Base-by-base conservation (phyloP, 2,797 vertebrate genomes). In the Darevskia mixta region DNA sequence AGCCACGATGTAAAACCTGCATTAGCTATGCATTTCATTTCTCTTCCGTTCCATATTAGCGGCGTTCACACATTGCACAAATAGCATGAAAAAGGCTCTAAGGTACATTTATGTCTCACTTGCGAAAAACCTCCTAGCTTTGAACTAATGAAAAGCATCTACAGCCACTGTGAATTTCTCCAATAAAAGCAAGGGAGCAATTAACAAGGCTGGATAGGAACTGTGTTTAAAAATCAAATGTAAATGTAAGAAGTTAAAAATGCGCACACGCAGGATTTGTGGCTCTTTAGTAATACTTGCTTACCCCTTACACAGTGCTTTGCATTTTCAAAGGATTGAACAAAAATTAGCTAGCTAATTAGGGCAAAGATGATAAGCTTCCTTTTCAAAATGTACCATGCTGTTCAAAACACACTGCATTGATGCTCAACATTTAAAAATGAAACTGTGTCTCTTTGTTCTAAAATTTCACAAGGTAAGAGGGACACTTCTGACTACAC, bases 141-240 rank as follows among this genome's bases (percentile, higher is more conserved):
- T 85, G 38, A 91, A 82, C 25, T 89, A 89, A 88, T 45, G 83
- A 45, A 86, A 90, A 87, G 79, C 43, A 76, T 82, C 83, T 77
- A 8, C 71, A 83, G 90, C 84, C 87, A 89, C 91, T 49, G 35
- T 71, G 86, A 86, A 92, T 67, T 8, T 78, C 81, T 88, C 81
- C 86, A 86, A 35, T 87, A 85, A 91, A 95, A 90, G 0, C 61
- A 91, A 92, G 73, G 84, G 91, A 86, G 84, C 79, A 90, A 91
- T 92, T 90, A 92, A 86, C 27, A 81, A 90, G n/a, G 61, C 20
- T 17, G n/a, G 58, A 55, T 66, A 82, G 61, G 64, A 79, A 69
- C 8, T 69, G 9, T 83, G 61, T 83, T 43, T 41, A 58, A 75
- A 81, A 29, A 75, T 76, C 58, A 86, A 93, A 78, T 41, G 75